Conservation (phyloP, 2,888 invertebrate species). For the Yponomeuta evonymella region DNA sequence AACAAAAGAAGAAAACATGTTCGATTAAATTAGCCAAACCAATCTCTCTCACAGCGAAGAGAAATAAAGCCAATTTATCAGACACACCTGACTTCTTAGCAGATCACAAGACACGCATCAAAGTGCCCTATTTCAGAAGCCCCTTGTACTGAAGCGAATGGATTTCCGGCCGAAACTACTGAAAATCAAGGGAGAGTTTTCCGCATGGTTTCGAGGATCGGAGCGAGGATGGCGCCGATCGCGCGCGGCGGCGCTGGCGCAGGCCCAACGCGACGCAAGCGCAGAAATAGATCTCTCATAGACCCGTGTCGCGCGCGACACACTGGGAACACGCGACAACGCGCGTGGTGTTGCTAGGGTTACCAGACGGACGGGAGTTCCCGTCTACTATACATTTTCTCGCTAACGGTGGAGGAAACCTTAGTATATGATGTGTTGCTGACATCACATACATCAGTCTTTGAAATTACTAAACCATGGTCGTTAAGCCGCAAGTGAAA, state of each 20-base stretch:
- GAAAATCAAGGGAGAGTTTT: not conserved
- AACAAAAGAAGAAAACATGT: not conserved
- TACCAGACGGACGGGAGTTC: no score
- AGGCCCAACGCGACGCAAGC: not conserved
- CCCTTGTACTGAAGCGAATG: not conserved
- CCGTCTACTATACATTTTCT: no score
- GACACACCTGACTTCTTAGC: not conserved
- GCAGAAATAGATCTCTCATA: not conserved
- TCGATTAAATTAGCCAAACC: not conserved
- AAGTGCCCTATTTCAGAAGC: not conserved
- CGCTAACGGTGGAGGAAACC: no score
- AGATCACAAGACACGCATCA: constrained; percentile 1
- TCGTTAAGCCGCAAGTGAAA: no score
- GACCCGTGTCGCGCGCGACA: not conserved
- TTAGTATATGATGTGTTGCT: no score
- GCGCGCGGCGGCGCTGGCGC: not conserved
- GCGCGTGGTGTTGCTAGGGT: not conserved
- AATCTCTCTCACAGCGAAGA: not conserved
- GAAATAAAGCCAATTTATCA: not conserved
- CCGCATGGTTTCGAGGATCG: not conserved
- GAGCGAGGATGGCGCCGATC: not conserved
- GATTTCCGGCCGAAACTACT: not conserved
- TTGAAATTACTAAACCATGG: no score
- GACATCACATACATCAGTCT: no score
- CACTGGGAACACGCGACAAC: not conserved